Evolutionary conservation across 2,888 invertebrate genomes (phyloP).

Genomic region (Xylocampa areola): DNA sequence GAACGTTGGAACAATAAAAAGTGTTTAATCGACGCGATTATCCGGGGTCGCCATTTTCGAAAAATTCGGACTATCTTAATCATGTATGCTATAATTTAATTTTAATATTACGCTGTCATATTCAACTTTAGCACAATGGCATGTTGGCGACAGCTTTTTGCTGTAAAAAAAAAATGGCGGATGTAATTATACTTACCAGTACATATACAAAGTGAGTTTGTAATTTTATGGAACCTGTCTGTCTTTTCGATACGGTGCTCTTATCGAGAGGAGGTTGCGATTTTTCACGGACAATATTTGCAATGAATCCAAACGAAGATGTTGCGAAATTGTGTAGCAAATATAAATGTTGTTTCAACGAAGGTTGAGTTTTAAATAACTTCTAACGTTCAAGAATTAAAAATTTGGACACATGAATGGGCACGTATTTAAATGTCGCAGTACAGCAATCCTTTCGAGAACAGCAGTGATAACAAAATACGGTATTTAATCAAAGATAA

Average conservation of each 20-base stretch:
- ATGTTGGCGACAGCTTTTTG: constrained; percentile 66
- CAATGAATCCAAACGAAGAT: constrained; percentile 25
- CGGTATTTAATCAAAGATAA: constrained; percentile 2
- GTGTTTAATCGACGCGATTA: constrained; percentile 71
- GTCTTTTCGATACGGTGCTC: constrained; percentile 62
- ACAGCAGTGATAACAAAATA: constrained; percentile 9
- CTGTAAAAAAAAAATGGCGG: constrained; percentile 72
- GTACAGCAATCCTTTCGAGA: constrained; percentile 17
- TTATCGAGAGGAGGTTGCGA: constrained; percentile 59
- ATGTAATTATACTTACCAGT: constrained; percentile 76
- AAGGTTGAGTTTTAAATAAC: constrained; percentile 23
- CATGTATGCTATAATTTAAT: constrained; percentile 54
- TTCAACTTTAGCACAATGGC: constrained; percentile 66
- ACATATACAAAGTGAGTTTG: constrained; percentile 59
- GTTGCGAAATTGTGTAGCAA: constrained; percentile 19
- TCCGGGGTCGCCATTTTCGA: constrained; percentile 78
- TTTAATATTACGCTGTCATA: constrained; percentile 50
- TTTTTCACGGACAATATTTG: constrained; percentile 59
- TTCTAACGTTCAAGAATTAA: constrained; percentile 28
- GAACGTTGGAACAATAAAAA: constrained; percentile 80
- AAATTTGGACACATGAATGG: constrained; percentile 25
- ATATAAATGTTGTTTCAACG: constrained; percentile 14
- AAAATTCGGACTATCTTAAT: constrained; percentile 70
- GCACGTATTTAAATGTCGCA: constrained; percentile 25
- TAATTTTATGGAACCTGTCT: constrained; percentile 58